These are phyloP conservation scores for Onchidella celtica DNA, from an alignment of 2,888 invertebrate species.

Conservation along the genomic window DNA sequence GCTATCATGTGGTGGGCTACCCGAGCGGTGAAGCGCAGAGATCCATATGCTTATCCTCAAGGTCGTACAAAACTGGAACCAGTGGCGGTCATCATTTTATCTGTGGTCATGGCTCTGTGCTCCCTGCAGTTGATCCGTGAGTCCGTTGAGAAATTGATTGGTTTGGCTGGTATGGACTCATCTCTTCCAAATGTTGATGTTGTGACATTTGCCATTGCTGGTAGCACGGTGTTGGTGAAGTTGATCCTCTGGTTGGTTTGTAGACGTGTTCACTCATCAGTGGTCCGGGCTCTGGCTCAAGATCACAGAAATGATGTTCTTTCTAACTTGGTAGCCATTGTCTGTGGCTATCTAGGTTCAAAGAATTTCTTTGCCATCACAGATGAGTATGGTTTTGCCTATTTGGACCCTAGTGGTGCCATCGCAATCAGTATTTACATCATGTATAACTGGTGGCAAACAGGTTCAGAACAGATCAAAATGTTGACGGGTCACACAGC, in stretches of 20 bases:
- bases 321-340: slow-evolving; percentile 80
- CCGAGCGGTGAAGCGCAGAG: slow-evolving; percentile 78
- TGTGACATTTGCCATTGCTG: slow-evolving; percentile 70
- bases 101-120: slow-evolving; percentile 81
- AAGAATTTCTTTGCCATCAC: slow-evolving; percentile 11
- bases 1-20: slow-evolving; percentile 61
- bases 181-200: slow-evolving; percentile 66
- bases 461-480: slow-evolving; percentile 79
- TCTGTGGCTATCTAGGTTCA: slow-evolving; percentile 80
- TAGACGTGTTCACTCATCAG: slow-evolving; percentile 61
- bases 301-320: slow-evolving; percentile 82
- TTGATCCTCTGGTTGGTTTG: slow-evolving; percentile 73
- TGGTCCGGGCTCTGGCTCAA: slow-evolving; percentile 79
- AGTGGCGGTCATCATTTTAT: slow-evolving; percentile 79
- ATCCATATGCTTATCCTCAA: slow-evolving; percentile 81
- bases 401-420: slow-evolving; percentile 81
- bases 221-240: slow-evolving; percentile 72
- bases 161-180: slow-evolving; percentile 59
- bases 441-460: slow-evolving; percentile 80
- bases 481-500: slow-evolving; percentile 77
- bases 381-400: slow-evolving; percentile 70
- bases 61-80: slow-evolving; percentile 81
- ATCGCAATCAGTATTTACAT: slow-evolving; percentile 81
- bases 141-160: slow-evolving; percentile 76
- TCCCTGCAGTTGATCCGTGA: slow-evolving; percentile 80